Evolutionary conservation across 2,797 vertebrate genomes (phyloP).

Genomic region (Sphaeramia orbicularis): DNA sequence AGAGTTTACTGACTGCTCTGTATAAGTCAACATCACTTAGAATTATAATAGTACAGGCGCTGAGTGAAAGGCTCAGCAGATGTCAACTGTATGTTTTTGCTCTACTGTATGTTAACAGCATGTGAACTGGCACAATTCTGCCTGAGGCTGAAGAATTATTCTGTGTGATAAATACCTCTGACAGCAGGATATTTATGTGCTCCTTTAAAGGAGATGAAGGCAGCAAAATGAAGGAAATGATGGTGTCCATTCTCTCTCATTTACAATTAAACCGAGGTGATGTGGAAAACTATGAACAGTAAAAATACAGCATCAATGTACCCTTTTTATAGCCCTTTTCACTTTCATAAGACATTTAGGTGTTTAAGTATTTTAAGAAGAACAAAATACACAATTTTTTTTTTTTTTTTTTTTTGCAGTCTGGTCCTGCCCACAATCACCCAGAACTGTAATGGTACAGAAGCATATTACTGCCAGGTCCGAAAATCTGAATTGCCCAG

Average conservation of each 20-base stretch:
- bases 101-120: not conserved
- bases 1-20: not conserved
- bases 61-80: not conserved
- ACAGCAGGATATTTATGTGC: not conserved
- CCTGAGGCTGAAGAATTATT: too few relatives aligned
- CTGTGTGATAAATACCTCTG: not conserved
- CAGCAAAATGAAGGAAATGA: not conserved
- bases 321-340: not conserved
- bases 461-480: too few relatives aligned
- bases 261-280: conserved; percentile 5
- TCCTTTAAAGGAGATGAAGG: conserved; percentile 1
- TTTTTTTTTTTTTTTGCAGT: conserved; percentile 9
- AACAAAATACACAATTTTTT: not conserved
- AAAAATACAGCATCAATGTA: not conserved
- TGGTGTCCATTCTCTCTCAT: not conserved
- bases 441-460: conserved; percentile 7
- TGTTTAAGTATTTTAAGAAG: not conserved
- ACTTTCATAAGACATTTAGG: not conserved
- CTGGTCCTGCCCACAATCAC: conserved; percentile 15
- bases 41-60: not conserved
- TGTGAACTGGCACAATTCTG: conserved; percentile 6
- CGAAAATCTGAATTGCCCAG: too few relatives aligned
- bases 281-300: not conserved
- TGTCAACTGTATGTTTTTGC: not conserved
- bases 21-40: not conserved